A percentile compares a stretch with the other conserved stretches of the same genome.
phyloP scores from a whole-genome alignment of 2,113 vertebrate genomes.

The Ameiurus melas region DNA sequence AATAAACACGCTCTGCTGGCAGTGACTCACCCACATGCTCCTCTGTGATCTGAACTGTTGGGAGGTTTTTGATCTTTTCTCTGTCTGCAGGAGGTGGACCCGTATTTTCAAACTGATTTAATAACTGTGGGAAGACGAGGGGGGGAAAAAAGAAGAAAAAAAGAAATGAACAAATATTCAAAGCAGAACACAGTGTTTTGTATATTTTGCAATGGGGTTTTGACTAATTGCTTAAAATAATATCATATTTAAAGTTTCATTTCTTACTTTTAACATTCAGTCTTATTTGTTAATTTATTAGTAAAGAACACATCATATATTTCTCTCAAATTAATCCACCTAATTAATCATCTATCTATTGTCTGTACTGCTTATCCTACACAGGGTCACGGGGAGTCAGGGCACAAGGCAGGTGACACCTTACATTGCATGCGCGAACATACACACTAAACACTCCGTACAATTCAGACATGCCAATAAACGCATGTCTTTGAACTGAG shows the following conservation, averaged over 20 bases:
- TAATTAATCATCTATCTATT: no score
- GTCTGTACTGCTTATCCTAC: no score
- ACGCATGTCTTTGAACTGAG: no score
- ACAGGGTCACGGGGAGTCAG: no score
- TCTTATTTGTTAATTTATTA: not conserved
- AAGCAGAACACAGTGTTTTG: not conserved
- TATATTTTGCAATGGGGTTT: not conserved
- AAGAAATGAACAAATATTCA: not conserved
- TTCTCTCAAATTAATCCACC: not conserved
- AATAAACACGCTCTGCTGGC: not conserved
- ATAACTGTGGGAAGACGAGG: slow-evolving; percentile 74
- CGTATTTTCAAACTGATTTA: slow-evolving; percentile 99
- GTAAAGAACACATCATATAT: not conserved
- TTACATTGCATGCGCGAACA: no score
- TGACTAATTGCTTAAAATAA: not conserved
- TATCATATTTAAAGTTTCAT: not conserved
- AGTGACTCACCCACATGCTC: slow-evolving; percentile 89
- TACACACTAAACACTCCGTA: no score
- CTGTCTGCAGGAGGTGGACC: slow-evolving; percentile 95
- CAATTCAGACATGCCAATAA: no score
- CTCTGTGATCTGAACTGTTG: slow-evolving; percentile 85
- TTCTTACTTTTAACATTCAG: not conserved
- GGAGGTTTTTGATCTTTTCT: slow-evolving; percentile 92
- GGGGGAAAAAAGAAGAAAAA: not conserved
- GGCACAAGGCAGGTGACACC: no score